Percentiles rank a stretch among this genome's conserved stretches.
Conservation (phyloP, 2,797 vertebrate genomes). For the Triplophysa bombifrons region DNA sequence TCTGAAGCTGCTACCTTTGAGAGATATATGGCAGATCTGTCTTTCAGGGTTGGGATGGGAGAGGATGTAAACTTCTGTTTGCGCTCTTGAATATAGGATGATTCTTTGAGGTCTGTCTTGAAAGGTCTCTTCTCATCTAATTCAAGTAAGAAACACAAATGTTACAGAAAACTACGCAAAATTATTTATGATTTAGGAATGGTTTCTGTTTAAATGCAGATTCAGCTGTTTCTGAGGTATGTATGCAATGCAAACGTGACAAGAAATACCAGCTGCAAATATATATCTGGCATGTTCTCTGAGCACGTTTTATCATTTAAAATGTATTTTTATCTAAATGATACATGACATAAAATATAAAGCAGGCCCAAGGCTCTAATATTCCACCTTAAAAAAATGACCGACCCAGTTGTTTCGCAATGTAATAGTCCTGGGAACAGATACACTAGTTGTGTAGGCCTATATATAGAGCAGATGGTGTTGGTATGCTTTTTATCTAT, state of each 20-base stretch:
- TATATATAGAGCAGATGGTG: slow-evolving; percentile 63
- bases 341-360: background rate
- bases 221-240: background rate
- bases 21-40: slow-evolving; percentile 80
- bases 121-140: slow-evolving; percentile 72
- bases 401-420: slow-evolving; percentile 44
- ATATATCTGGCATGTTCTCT: background rate
- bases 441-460: slow-evolving; percentile 39
- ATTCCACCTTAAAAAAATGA: background rate
- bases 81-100: slow-evolving; percentile 61
- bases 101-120: slow-evolving; percentile 57
- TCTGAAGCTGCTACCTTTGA: slow-evolving; percentile 74
- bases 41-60: slow-evolving; percentile 75
- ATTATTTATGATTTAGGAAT: background rate
- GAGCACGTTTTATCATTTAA: background rate
- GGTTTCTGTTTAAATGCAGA: background rate
- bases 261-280: background rate
- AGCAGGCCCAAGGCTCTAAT: background rate
- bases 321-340: background rate
- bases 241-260: background rate
- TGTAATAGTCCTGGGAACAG: slow-evolving; percentile 39
- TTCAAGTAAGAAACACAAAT: slow-evolving; percentile 54
- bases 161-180: slow-evolving; percentile 6
- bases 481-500: slow-evolving; percentile 67
- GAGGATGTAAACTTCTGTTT: slow-evolving; percentile 60